Percentiles rank a stretch among this genome's conserved stretches.
phyloP scores from a whole-genome alignment of 2,113 vertebrate species.

The Symphodus melops region DNA sequence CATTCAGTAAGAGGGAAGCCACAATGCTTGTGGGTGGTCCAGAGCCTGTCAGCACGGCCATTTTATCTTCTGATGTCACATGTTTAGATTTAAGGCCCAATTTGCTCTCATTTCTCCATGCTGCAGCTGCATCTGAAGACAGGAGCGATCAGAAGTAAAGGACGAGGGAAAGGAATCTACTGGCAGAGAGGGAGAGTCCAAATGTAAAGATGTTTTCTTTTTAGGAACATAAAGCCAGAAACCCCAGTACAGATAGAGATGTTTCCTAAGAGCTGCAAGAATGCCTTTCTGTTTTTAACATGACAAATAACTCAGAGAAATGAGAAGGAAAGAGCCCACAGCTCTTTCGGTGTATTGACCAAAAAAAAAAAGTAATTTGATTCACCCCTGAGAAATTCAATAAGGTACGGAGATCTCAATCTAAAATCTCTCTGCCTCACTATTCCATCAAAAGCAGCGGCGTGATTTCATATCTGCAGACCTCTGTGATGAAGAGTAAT shows the following conservation, averaged over 20 bases:
- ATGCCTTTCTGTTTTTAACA: slow-evolving; percentile 43
- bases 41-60: slow-evolving; percentile 55
- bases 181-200: slow-evolving; percentile 25
- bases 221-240: slow-evolving; percentile 49
- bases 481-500: slow-evolving; percentile 66
- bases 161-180: slow-evolving; percentile 47
- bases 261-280: slow-evolving; percentile 19
- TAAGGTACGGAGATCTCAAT: slow-evolving; percentile 71
- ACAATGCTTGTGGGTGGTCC: slow-evolving; percentile 68
- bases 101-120: slow-evolving; percentile 55
- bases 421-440: slow-evolving; percentile 68
- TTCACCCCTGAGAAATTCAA: slow-evolving; percentile 68
- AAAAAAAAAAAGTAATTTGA: slow-evolving; percentile 66
- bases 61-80: slow-evolving; percentile 75
- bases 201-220: slow-evolving; percentile 28
- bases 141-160: slow-evolving; percentile 46
- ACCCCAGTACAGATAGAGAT: slow-evolving; percentile 20
- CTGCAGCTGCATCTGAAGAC: slow-evolving; percentile 25
- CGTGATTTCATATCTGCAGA: slow-evolving; percentile 63
- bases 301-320: slow-evolving; percentile 49
- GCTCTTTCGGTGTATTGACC: slow-evolving; percentile 40
- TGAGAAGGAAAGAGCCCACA: slow-evolving; percentile 35
- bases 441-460: slow-evolving; percentile 69
- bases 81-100: slow-evolving; percentile 77
- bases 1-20: slow-evolving; percentile 57